Conservation (phyloP, 2,797 vertebrate genomes). For the Eremophila alpestris region DNA sequence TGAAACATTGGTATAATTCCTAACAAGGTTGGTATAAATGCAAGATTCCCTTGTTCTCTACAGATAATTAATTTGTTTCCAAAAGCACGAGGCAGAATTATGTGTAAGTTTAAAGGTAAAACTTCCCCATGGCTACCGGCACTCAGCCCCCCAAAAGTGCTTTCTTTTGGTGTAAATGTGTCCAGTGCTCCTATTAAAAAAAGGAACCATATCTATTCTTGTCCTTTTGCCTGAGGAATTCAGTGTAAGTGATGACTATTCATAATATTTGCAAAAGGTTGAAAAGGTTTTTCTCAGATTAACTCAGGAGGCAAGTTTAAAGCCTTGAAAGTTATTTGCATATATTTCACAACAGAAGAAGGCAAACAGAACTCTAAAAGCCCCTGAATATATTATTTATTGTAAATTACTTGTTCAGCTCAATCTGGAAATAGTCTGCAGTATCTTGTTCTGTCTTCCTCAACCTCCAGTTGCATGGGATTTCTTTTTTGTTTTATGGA, state of each 20-base stretch:
- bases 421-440: not conserved
- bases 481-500: not conserved
- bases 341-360: not conserved
- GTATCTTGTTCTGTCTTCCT: not conserved
- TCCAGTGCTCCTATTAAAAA: not conserved
- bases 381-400: not conserved
- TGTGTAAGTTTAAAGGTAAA: not conserved
- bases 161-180: not conserved
- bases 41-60: not conserved
- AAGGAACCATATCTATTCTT: not conserved
- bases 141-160: not conserved
- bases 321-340: not conserved
- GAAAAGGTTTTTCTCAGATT: not conserved
- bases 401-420: not conserved
- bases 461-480: not conserved
- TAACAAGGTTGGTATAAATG: not conserved
- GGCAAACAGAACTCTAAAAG: not conserved
- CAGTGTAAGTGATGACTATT: not conserved
- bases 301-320: not conserved
- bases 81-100: not conserved
- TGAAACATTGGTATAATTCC: not conserved
- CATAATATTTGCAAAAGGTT: not conserved
- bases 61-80: slow-evolving; percentile 6
- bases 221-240: not conserved
- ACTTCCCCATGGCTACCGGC: not conserved